Conservation (phyloP, 2,797 vertebrate genomes). For the Leuciscus waleckii region DNA sequence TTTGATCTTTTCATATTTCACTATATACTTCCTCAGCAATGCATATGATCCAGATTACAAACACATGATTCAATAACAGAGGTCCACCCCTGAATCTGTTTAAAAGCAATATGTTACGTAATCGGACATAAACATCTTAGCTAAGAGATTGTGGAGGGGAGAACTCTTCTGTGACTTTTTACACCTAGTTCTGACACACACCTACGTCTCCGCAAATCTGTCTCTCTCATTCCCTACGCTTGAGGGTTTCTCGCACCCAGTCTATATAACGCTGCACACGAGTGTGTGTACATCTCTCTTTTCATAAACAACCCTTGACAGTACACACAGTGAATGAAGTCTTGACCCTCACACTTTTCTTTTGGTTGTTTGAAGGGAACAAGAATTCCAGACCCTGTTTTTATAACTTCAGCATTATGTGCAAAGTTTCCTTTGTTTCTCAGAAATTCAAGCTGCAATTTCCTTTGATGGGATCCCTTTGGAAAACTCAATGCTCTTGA, state of each 20-base stretch:
- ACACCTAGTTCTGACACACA: slow-evolving; percentile 8
- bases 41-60: neutral
- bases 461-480: too few species aligned
- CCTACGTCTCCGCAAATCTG: neutral
- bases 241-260: neutral
- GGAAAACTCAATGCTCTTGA: slow-evolving; percentile 11
- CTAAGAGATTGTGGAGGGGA: slow-evolving; percentile 4
- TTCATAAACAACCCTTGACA: too few species aligned
- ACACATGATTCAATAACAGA: neutral
- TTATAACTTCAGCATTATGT: too few species aligned
- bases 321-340: too few species aligned
- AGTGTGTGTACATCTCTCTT: slow-evolving; percentile 24
- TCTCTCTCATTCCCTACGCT: neutral
- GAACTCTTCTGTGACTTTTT: slow-evolving; percentile 31
- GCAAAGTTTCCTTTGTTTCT: too few species aligned
- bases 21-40: slow-evolving; percentile 4
- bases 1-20: slow-evolving; percentile 23
- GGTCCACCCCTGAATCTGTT: neutral
- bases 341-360: too few species aligned
- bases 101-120: too few species aligned
- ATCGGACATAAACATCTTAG: neutral
- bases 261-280: slow-evolving; percentile 8
- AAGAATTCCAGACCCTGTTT: too few species aligned
- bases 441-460: slow-evolving; percentile 15
- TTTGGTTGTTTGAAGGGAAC: too few species aligned